These are phyloP conservation scores for Morpho deidamia DNA, from an alignment of 2,888 invertebrate species.

Conservation along the genomic window DNA sequence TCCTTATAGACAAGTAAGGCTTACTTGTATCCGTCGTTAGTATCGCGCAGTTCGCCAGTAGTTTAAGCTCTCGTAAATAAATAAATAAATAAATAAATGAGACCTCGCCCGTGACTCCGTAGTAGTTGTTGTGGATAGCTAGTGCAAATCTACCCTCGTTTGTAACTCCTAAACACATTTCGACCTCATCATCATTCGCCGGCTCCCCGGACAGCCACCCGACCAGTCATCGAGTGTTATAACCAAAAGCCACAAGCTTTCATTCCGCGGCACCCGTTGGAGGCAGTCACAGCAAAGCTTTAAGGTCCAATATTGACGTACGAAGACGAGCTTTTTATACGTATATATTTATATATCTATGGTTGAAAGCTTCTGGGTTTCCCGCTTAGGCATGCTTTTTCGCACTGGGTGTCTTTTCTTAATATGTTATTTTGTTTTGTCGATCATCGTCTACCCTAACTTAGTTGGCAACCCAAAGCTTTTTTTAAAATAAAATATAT, in stretches of 20 bases:
- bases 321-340: conserved; percentile 32
- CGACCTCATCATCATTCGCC: conserved; percentile 23
- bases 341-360: conserved; percentile 33
- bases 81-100: too few species aligned
- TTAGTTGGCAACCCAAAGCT: conserved; percentile 60
- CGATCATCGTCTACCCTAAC: conserved; percentile 21
- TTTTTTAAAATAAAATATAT: conserved; percentile 15
- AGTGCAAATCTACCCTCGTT: too few species aligned
- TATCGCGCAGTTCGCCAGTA: too few species aligned
- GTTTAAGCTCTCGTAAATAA: too few species aligned
- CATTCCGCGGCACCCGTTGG: conserved; percentile 35
- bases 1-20: too few species aligned
- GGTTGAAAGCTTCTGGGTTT: conserved; percentile 73
- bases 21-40: too few species aligned
- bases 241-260: conserved; percentile 64
- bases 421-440: conserved; percentile 13
- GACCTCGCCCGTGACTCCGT: too few species aligned
- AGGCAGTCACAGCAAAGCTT: conserved; percentile 35
- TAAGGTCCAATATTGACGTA: conserved; percentile 72
- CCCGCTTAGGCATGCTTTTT: conserved; percentile 52
- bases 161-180: conserved; percentile 14
- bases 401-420: conserved; percentile 31
- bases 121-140: too few species aligned
- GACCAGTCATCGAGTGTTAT: conserved; percentile 30
- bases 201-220: conserved; percentile 5